Evolutionary conservation across 2,797 vertebrate species (phyloP).

Genomic region (Nannoperca obscura): DNA sequence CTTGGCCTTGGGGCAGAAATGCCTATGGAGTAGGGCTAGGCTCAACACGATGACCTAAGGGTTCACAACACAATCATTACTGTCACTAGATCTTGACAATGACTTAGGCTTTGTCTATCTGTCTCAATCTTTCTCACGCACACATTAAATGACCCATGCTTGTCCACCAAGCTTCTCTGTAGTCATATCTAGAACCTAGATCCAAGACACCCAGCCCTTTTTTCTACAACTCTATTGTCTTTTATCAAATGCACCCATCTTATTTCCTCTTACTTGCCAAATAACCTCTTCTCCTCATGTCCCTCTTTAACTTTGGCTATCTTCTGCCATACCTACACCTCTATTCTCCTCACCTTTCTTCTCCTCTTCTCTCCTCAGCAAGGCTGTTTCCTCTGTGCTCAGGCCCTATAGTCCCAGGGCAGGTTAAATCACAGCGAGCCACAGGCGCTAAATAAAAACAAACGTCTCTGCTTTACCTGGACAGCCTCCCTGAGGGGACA

Average conservation of each 20-base stretch:
- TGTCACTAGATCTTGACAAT: conserved; percentile 66
- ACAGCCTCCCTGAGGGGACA: conserved; percentile 66
- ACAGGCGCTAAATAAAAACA: conserved; percentile 74
- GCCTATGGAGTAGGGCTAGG: conserved; percentile 60
- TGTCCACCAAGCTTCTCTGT: conserved; percentile 34
- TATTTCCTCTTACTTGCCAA: conserved; percentile 5
- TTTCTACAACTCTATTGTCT: background rate
- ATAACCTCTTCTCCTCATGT: background rate
- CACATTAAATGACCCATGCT: conserved; percentile 41
- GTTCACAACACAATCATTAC: conserved; percentile 73
- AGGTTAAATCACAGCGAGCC: conserved; percentile 70
- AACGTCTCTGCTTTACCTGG: conserved; percentile 71
- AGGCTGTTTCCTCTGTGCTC: conserved; percentile 38
- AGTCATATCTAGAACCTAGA: conserved; percentile 31
- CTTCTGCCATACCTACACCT: conserved; percentile 20
- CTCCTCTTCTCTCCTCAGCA: conserved; percentile 14
- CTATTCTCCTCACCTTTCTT: conserved; percentile 11
- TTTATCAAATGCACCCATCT: background rate
- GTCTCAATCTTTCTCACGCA: conserved; percentile 74
- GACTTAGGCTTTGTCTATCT: conserved; percentile 66
- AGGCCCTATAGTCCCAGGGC: conserved; percentile 42
- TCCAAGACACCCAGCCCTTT: background rate
- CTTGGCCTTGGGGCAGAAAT: conserved; percentile 77
- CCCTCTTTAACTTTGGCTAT: background rate
- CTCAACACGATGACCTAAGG: conserved; percentile 63